Evolutionary conservation across 1,140 invertebrate species (phyloP).

Genomic region (Bombus balteatus): DNA sequence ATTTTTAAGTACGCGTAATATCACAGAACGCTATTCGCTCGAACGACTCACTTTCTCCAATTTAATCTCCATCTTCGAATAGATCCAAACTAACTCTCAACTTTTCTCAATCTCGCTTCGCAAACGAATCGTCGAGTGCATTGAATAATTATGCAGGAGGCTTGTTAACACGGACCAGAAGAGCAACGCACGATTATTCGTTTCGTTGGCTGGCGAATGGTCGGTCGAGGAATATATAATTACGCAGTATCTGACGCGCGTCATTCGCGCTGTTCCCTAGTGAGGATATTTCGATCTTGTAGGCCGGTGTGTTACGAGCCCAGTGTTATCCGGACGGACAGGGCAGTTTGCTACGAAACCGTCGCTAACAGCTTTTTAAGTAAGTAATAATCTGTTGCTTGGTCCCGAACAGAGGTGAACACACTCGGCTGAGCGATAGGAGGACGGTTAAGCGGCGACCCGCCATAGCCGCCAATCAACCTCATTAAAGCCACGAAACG

Average conservation of each 20-base stretch:
- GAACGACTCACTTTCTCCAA: background rate
- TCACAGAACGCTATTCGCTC: no score
- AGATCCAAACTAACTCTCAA: background rate
- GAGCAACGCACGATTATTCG: conserved; percentile 4
- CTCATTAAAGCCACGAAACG: conserved; percentile 79
- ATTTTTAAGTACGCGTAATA: background rate
- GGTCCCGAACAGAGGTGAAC: conserved; percentile 69
- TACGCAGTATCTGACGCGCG: conserved; percentile 30
- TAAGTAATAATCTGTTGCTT: conserved; percentile 71
- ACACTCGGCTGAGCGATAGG: conserved; percentile 62
- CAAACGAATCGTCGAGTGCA: background rate
- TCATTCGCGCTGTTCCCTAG: background rate
- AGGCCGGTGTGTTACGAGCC: background rate
- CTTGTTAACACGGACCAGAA: conserved; percentile 19
- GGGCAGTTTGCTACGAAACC: conserved; percentile 53
- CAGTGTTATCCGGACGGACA: conserved; percentile 38
- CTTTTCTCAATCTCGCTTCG: background rate
- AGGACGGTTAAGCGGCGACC: conserved; percentile 58
- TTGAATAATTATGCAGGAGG: conserved; percentile 34
- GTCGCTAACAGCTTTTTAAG: conserved; percentile 71
- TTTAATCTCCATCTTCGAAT: background rate
- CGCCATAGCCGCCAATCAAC: conserved; percentile 67
- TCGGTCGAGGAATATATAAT: conserved; percentile 27
- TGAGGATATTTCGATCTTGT: conserved; percentile 13
- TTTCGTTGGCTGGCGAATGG: background rate